phyloP scores from a whole-genome alignment of 1,140 invertebrate genomes.

The Zaprionus ghesquierei region DNA sequence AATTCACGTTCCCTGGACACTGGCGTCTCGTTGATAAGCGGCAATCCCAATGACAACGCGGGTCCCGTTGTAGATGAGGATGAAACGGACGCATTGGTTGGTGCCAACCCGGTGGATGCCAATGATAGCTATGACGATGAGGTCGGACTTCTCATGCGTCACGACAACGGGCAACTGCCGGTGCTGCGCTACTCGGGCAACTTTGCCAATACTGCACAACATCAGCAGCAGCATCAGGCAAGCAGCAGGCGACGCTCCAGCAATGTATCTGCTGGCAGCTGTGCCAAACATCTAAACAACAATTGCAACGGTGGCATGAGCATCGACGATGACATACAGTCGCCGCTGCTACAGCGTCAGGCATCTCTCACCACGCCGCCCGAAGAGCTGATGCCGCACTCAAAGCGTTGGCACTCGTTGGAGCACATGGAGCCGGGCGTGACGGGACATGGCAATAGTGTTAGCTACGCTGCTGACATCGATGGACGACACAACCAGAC shows the following conservation, averaged over 20 bases:
- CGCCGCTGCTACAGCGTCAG: constrained; percentile 84
- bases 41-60: constrained; percentile 64
- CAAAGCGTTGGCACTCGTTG: constrained; percentile 90
- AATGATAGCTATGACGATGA: constrained; percentile 76
- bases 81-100: constrained; percentile 18
- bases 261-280: constrained; percentile 48
- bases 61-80: constrained; percentile 28
- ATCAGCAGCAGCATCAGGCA: constrained; percentile 72
- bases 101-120: constrained; percentile 60
- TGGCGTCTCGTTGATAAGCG: constrained; percentile 76
- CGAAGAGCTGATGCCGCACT: constrained; percentile 83
- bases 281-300: constrained; percentile 83
- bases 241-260: constrained; percentile 48
- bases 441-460: constrained; percentile 81
- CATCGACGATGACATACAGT: constrained; percentile 83
- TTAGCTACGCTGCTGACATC: constrained; percentile 75
- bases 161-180: constrained; percentile 67
- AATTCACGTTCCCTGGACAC: constrained; percentile 77
- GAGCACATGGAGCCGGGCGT: constrained; percentile 85
- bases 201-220: constrained; percentile 56
- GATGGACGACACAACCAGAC: constrained; percentile 41
- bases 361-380: constrained; percentile 83
- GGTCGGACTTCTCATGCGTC: constrained; percentile 68
- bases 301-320: constrained; percentile 83
- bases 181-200: constrained; percentile 53